Conservation (phyloP, 1,140 invertebrate genomes). For the Papilio helenus region DNA sequence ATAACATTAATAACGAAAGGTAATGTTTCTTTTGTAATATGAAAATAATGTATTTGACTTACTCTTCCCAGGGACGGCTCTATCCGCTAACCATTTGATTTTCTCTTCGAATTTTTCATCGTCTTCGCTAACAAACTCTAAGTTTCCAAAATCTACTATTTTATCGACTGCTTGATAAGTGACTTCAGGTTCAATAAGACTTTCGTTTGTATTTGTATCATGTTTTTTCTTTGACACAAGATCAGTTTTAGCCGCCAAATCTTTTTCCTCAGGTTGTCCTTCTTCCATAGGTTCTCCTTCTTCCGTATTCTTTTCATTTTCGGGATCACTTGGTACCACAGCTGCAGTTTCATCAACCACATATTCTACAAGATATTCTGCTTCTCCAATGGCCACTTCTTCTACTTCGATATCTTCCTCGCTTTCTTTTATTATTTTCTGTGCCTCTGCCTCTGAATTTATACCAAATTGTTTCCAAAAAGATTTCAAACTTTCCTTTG, state of each 20-base stretch:
- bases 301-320: neutral
- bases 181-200: neutral
- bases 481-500: neutral
- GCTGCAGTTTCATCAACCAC: neutral
- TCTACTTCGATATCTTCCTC: slow-evolving; percentile 17
- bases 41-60: neutral
- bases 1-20: neutral
- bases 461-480: neutral
- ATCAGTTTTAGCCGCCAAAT: neutral
- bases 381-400: neutral
- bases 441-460: neutral
- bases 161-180: slow-evolving; percentile 14
- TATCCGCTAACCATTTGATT: slow-evolving; percentile 27
- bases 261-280: neutral
- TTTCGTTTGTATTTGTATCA: neutral
- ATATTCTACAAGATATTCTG: neutral
- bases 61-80: slow-evolving; percentile 6
- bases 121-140: slow-evolving; percentile 12
- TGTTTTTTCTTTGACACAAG: neutral
- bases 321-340: neutral
- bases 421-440: neutral
- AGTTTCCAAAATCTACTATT: neutral
- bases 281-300: neutral
- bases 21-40: neutral
- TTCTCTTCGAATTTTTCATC: slow-evolving; percentile 13